Evolutionary conservation across 2,797 vertebrate genomes (phyloP), one percentile per base, ranked within the genome.

Genomic region (Spatula clypeata): DNA sequence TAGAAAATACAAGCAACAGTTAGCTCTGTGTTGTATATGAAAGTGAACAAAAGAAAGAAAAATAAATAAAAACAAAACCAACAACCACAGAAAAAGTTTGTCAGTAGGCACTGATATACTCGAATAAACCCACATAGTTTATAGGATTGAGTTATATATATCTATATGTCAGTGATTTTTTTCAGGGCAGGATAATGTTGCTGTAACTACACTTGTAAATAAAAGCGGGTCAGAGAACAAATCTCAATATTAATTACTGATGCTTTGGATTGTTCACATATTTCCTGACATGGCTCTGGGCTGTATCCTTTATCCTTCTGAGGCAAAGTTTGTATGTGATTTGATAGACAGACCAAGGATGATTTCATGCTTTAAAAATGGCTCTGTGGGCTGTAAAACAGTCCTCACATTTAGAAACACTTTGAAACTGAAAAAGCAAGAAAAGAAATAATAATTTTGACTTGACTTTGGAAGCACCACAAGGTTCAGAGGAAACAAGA

Each of bases 281-380:
- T 44, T 54, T 32, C 32, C 26, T 62, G 36, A 24, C 9, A 14
- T 47, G 27, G 44, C 34, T 77, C 49, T 86, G 62, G 9, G 18
- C 47, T 71, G 13, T 45, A 26, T 42, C 1, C 1, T 53, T 66
- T 91, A 13, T 40, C 60, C 36, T 32, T 17, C 67, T 79, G 21
- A 62, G 40, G 40, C 34, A 57, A 74, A 36, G 9, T 29, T 92
- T 74, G 20, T 31, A 44, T 69, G 70, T 65, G 36, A 61, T 71
- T 64, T 71, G 5, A 5, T 60, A 72, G 44, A 23, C 21, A 36
- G 61, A 71, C 32, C 44, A 44, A 24, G 70, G 27, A 20, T 64
- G 16, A 60, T 29, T 67, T 58, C 15, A 12, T 84, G 38, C 23
- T 81, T 80, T 64, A 42, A 87, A 91, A 91, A 49, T 15, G 42